Percentiles rank a stretch among this genome's conserved stretches.
phyloP scores from a whole-genome alignment of 2,797 vertebrate species.

The Lateolabrax maculatus region DNA sequence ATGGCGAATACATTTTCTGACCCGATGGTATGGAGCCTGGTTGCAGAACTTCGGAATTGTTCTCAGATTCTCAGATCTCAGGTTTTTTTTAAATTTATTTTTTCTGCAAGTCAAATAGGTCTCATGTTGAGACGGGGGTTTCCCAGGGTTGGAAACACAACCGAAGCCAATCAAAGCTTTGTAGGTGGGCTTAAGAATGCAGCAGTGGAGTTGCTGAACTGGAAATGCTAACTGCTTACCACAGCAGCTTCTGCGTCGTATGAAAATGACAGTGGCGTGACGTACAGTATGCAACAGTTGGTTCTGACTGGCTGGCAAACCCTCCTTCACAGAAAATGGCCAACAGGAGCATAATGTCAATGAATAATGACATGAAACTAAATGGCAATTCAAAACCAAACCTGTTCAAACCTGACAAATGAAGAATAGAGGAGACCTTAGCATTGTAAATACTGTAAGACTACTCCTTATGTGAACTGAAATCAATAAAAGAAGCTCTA shows the following conservation, averaged over 20 bases:
- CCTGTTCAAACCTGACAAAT: background rate
- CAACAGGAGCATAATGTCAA: background rate
- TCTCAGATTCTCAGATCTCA: background rate
- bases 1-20: background rate
- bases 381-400: background rate
- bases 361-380: background rate
- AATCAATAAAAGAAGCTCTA: conserved; percentile 41
- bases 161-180: background rate
- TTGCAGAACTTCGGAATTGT: background rate
- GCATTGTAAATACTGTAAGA: background rate
- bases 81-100: too few relatives aligned
- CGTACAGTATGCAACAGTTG: background rate
- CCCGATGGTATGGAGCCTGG: background rate
- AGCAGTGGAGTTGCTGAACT: too few relatives aligned
- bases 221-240: background rate
- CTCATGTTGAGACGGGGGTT: background rate
- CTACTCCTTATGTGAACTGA: conserved; percentile 9
- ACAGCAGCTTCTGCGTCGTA: background rate
- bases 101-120: background rate
- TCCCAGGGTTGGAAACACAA: background rate
- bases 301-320: background rate
- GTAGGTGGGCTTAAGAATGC: background rate
- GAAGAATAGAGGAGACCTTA: background rate
- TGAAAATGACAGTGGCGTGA: background rate
- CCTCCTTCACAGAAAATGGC: background rate